phyloP scores from a whole-genome alignment of 2,113 vertebrate genomes.

The Pygoscelis adeliae region DNA sequence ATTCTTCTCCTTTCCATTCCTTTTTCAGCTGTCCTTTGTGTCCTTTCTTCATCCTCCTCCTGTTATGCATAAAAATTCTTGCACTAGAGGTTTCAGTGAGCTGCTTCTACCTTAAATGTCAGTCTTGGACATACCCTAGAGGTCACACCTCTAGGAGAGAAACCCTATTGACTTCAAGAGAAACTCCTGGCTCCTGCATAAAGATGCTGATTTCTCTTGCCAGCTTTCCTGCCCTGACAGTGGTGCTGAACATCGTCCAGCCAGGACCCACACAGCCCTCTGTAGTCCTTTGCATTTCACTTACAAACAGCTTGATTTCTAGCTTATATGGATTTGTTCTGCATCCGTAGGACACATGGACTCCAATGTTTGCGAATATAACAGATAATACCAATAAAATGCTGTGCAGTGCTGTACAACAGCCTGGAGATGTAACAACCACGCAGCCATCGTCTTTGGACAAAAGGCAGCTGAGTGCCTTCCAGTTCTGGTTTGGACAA shows the following conservation, averaged over 20 bases:
- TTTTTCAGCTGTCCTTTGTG: not conserved
- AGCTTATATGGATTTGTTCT: not conserved
- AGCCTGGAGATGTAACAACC: not conserved
- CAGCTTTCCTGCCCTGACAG: not conserved
- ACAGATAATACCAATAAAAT: not conserved
- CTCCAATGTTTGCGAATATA: not conserved
- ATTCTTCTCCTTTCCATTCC: not conserved
- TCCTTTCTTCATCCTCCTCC: not conserved
- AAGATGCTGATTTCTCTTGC: not conserved
- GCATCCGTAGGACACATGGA: not conserved
- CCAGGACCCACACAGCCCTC: not conserved
- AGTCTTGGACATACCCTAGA: not conserved
- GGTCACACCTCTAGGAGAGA: not conserved
- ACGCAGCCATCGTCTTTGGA: rapidly evolving
- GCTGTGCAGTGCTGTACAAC: not conserved
- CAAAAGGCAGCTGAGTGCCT: not conserved
- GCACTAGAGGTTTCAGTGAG: not conserved
- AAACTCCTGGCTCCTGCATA: not conserved
- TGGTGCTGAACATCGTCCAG: not conserved
- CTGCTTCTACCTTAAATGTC: not conserved
- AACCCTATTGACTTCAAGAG: not conserved
- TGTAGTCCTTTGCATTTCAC: not conserved
- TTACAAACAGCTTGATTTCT: not conserved
- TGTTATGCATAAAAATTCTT: not conserved
- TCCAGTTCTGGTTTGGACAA: not conserved